Evolutionary conservation across 2,797 vertebrate genomes (phyloP), one percentile per base, ranked within the genome.

Genomic region (Gobio occitaniae): DNA sequence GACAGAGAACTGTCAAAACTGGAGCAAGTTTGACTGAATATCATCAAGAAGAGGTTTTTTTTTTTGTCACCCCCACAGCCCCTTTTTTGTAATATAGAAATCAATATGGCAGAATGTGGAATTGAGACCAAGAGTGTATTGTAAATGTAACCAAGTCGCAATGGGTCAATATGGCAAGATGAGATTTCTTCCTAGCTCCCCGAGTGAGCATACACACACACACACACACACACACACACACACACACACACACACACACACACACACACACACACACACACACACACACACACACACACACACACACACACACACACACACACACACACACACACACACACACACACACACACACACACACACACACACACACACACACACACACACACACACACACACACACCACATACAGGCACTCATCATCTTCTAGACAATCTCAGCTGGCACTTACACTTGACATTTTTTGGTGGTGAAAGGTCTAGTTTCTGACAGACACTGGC

Each of bases 401-500:
- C 84, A n/a, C 65, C 44, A 71, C 76, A 80, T 79, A 87, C 69
- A 80, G 25, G 76, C 74, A 84, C 85, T 87, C 84, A 86, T 86
- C 87, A 85, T 87, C 86, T 88, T 68, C 69, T 38, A 87, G 82
- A 87, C 86, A 90, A 80, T 88, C 87, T 85, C 86, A 84, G 84
- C 54, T 87, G 87, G 54, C 86, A 83, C 56, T 83, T 83, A 69
- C 54, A 91, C 91, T 92, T 95, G 95, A 95, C 95, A 96, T 95
- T 96, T 94, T 91, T 69, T 86, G 79, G 88, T 89, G 90, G 87
- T 84, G 77, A 91, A 92, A 92, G 87, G 90, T 75, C 90, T 91
- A 91, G 89, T 54, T 85, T 86, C 90, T 91, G 91, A 91, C 91
- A 92, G 93, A 94, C 93, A 90, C 91, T 92, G 91, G 84, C 89